A percentile compares a stretch with the other conserved stretches of the same genome.
phyloP scores from a whole-genome alignment of 2,888 invertebrate species.

The Mycalesis mineus region DNA sequence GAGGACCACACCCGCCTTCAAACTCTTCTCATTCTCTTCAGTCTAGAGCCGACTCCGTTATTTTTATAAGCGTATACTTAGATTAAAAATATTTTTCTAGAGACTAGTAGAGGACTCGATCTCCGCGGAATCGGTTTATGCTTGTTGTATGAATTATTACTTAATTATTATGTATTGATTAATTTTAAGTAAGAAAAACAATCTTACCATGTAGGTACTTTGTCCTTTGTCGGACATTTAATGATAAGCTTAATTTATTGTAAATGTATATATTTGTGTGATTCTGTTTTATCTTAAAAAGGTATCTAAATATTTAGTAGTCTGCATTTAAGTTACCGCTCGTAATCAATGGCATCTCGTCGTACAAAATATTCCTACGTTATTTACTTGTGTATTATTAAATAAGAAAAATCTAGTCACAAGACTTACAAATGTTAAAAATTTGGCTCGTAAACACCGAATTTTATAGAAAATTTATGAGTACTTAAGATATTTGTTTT shows the following conservation, averaged over 20 bases:
- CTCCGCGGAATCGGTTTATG: conserved; percentile 72
- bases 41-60: conserved; percentile 70
- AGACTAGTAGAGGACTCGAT: conserved; percentile 67
- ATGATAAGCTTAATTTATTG: conserved; percentile 71
- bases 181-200: conserved; percentile 43
- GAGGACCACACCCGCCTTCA: conserved; percentile 72
- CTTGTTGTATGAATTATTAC: conserved; percentile 34
- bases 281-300: conserved; percentile 67
- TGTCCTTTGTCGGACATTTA: conserved; percentile 40
- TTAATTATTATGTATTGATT: conserved; percentile 22
- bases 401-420: conserved; percentile 77
- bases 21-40: conserved; percentile 56
- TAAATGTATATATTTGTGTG: conserved; percentile 68
- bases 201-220: conserved; percentile 46
- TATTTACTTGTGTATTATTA: conserved; percentile 74
- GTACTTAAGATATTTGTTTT: conserved; percentile 55
- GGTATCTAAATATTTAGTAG: conserved; percentile 65
- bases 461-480: conserved; percentile 62
- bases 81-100: conserved; percentile 73
- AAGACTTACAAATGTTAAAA: conserved; percentile 75
- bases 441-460: conserved; percentile 66
- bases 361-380: conserved; percentile 79
- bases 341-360: conserved; percentile 78
- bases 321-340: conserved; percentile 79
- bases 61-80: conserved; percentile 71